Evolutionary conservation across 2,888 invertebrate genomes (phyloP), one percentile per base, ranked within the genome.

Genomic region (Arctia plantaginis): DNA sequence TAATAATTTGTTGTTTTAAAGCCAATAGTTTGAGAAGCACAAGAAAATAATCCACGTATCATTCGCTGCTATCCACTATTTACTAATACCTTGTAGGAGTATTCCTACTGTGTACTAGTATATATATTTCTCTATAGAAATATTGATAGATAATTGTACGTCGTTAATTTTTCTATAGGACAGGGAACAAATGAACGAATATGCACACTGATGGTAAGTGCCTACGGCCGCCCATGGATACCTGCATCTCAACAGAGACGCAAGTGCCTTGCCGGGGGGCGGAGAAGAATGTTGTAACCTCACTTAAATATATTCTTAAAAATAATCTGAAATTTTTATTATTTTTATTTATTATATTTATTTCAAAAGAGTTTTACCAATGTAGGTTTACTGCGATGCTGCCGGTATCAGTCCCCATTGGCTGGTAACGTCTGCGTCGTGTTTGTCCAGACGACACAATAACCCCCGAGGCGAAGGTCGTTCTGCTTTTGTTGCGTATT

Each of bases 331-430:
- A 13, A n/a, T 23, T 27, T 15, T 15, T n/a, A 8, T 51, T 51
- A 1, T 10, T 47, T 3, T 41, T 41, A 13, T 41, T 41, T 41
- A 2, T 13, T 13, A 27, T 1, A 27, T 13, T 27, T 15, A 59
- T 59, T 27, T 59, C 1, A 62, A 62, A 27, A n/a, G 0, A 6
- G 59, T 62, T 62, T 18, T 18, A 30, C 18, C 62, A 30, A 62
- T 68, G 4, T 66, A 95, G 95, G 89, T 94, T 66, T 89, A 90
- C 75, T 95, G 95, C 78, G 95, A 95, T 74, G 93, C 93, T 27
- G 94, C 93, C 20, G 90, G 90, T 18, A 89, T 95, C 59, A 94
- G 91, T 79, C 86, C 90, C 4, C 93, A 94, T 81, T 95, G 95
- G 95, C 78, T 95, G 35, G 80, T 95, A 39, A 90, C 92, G 15